Evolutionary conservation across 2,113 vertebrate species (phyloP), one percentile per base, ranked within the genome.

Genomic region (Heptranchias perlo): DNA sequence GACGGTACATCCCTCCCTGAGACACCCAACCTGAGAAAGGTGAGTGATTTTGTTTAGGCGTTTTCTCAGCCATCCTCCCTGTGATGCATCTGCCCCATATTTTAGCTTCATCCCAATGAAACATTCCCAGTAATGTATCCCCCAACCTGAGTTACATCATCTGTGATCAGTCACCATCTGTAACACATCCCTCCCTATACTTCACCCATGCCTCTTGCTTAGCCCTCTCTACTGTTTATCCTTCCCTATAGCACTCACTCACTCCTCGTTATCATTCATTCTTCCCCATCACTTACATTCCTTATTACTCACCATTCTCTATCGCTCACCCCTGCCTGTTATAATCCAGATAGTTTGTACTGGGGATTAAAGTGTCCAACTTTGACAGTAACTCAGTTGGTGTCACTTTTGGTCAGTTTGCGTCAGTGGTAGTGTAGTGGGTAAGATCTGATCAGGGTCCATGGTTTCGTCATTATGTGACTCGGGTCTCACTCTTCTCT

Each of bases 1-100:
- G 99, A 99, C 0, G 99, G 99, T 97, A 99, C 99, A 0, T 99
- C 99, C 96, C 98, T 99, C 96, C 99, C 99, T 0, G 99, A 99
- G 97, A 99, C 98, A 31, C 99, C 99, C 96, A 99, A 99, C 97
- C 98, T 99, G 96, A 99, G 98, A 98, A 99, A 99, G 97, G 99
- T 99, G 98, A 98, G 98, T 94, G 25, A 31, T 92, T 52, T n/a
- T 62, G 18, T 61, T 62, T 35, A 14, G 31, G 4, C 21, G 31
- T 58, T 61, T 91, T 91, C 54, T 61, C 54, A 91, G 87, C 31
- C 25, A 89, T 25, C 44, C 31, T 62, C 54, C n/a, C n/a, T 39
- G 89, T 39, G 58, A 62, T 39, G 14, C 14, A 93, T 39, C n/a
- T n/a, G n/a, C n/a, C 18, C 21, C 84, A 52, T 23, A 23, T 87